These are phyloP conservation scores for Sarcophilus harrisii DNA, from an alignment of 2,797 vertebrate species.

Conservation along the genomic window DNA sequence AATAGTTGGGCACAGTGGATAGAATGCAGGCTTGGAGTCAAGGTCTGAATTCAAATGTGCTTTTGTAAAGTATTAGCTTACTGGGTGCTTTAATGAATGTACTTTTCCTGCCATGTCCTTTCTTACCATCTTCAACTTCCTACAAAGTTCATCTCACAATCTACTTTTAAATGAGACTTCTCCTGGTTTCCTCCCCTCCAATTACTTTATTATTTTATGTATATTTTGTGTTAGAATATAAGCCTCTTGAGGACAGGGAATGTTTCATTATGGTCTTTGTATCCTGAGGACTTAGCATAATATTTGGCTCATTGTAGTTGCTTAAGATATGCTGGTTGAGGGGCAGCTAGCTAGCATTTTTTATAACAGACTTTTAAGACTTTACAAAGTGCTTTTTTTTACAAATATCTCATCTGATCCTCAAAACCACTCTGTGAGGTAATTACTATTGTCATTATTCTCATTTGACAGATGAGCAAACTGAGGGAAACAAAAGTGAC, in stretches of 20 bases:
- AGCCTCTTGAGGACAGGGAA: not conserved
- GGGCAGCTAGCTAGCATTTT: not conserved
- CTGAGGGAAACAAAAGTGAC: not conserved
- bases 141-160: not conserved
- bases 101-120: not conserved
- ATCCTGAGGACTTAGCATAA: not conserved
- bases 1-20: not conserved
- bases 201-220: no score
- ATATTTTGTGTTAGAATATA: not conserved
- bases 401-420: not conserved
- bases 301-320: not conserved
- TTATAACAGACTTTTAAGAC: not conserved
- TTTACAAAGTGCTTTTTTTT: not conserved
- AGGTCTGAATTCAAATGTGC: no score
- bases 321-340: not conserved
- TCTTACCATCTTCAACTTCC: not conserved
- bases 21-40: no score
- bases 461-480: not conserved
- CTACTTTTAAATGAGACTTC: not conserved
- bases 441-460: not conserved
- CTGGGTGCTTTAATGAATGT: no score
- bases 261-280: not conserved
- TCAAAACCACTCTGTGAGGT: not conserved
- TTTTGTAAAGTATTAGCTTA: no score
- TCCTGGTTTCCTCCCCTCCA: not conserved